Conservation (phyloP, 2,888 invertebrate species). For the Sialis fuliginosa region DNA sequence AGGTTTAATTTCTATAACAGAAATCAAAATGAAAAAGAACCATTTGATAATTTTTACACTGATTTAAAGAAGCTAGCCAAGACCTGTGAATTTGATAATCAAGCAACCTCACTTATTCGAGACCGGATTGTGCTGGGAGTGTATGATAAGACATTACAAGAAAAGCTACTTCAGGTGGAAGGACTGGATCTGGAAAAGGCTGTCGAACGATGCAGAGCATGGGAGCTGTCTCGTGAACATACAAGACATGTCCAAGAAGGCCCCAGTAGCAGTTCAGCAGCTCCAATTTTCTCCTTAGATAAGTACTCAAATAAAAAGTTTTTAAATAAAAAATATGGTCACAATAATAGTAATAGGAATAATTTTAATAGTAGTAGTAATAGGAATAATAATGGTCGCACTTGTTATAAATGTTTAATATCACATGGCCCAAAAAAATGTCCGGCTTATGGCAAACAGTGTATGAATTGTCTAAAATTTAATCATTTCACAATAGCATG, state of each 20-base stretch:
- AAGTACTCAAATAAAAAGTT: background rate
- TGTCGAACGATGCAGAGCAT: background rate
- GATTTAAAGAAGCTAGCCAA: conserved; percentile 11
- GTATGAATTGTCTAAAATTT: no score
- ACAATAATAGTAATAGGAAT: no score
- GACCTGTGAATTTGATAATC: conserved; percentile 11
- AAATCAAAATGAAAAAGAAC: no score
- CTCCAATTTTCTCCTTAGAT: no score
- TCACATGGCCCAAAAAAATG: no score
- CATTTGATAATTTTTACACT: conserved; percentile 11
- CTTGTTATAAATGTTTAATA: no score
- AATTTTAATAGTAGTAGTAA: background rate
- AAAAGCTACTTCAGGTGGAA: conserved; percentile 8
- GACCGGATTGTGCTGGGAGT: conserved; percentile 11
- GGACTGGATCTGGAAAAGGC: background rate
- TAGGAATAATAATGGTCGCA: background rate
- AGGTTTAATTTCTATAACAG: no score
- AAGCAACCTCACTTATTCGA: conserved; percentile 8
- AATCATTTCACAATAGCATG: no score
- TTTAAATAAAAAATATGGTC: no score
- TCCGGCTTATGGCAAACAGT: no score
- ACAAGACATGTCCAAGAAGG: conserved; percentile 15
- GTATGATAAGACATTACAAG: conserved; percentile 9
- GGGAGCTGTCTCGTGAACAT: conserved; percentile 1
- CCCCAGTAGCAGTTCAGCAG: no score